These are phyloP conservation scores for Moxostoma hubbsi DNA, from an alignment of 2,797 vertebrate genomes.

Conservation along the genomic window DNA sequence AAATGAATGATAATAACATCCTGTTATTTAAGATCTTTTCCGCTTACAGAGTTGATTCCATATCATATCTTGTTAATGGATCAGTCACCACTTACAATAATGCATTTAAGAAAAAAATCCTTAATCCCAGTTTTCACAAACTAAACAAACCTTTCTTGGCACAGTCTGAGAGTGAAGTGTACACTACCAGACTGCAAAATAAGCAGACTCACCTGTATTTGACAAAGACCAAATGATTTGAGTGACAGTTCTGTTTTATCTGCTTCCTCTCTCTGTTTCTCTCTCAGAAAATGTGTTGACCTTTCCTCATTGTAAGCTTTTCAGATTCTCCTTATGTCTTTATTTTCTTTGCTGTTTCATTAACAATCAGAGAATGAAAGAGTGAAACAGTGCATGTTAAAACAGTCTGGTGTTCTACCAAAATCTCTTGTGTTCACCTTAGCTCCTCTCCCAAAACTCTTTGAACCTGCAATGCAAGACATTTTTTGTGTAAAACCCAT, in stretches of 20 bases:
- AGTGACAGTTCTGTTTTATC: conserved; percentile 26
- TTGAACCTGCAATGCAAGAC: neutral
- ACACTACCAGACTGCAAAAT: conserved; percentile 29
- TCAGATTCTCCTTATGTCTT: neutral
- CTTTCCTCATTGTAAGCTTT: conserved; percentile 7
- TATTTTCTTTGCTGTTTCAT: conserved; percentile 14
- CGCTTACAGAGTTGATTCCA: conserved; percentile 6
- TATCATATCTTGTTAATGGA: conserved; percentile 20
- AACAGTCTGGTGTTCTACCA: no score
- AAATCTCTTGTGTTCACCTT: neutral
- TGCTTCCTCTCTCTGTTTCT: neutral
- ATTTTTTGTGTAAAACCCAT: no score
- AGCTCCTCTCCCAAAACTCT: neutral
- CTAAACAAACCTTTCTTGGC: conserved; percentile 26
- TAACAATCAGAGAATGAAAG: neutral
- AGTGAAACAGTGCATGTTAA: neutral
- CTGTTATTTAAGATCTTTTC: conserved; percentile 24
- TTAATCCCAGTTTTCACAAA: conserved; percentile 33
- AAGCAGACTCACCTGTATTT: conserved; percentile 5
- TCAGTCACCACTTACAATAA: conserved; percentile 7
- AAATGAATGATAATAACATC: conserved; percentile 1
- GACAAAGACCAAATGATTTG: conserved; percentile 7
- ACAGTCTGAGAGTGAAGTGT: conserved; percentile 2
- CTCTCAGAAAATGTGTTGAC: neutral
- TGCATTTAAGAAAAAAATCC: neutral